These are phyloP conservation scores for Tetraneura akinire DNA, from an alignment of 1,140 invertebrate genomes.

Conservation along the genomic window DNA sequence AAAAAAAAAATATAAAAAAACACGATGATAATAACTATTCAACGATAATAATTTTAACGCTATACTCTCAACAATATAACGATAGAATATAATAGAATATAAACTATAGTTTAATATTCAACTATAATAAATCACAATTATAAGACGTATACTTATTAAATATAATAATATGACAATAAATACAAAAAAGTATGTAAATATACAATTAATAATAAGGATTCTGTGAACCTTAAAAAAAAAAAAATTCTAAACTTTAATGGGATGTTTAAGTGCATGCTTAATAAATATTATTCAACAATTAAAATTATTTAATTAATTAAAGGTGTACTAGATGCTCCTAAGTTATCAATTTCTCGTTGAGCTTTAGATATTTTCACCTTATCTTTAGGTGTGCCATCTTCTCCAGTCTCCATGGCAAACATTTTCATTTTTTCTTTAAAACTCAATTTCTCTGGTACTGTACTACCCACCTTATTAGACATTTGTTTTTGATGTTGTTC, in stretches of 20 bases:
- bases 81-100: constrained; percentile 48
- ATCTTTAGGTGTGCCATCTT: constrained; percentile 82
- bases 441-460: constrained; percentile 84
- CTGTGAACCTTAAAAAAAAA: constrained; percentile 30
- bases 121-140: constrained; percentile 49
- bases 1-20: constrained; percentile 4
- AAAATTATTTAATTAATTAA: constrained; percentile 32
- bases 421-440: constrained; percentile 97
- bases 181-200: constrained; percentile 2
- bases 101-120: constrained; percentile 49
- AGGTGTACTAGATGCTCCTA: constrained; percentile 61
- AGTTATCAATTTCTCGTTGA: constrained; percentile 84
- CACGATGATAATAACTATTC: constrained; percentile 39
- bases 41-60: constrained; percentile 50
- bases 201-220: constrained; percentile 19
- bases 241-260: constrained; percentile 30
- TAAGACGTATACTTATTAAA: constrained; percentile 39
- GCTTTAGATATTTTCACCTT: constrained; percentile 92
- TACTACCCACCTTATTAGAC: constrained; percentile 64
- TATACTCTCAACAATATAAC: constrained; percentile 50
- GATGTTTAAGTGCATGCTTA: constrained; percentile 24
- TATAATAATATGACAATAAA: constrained; percentile 38
- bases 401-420: constrained; percentile 91
- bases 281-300: background rate
- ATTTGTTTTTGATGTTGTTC: constrained; percentile 73